Conservation (phyloP, 2,888 invertebrate genomes). For the Seira musarum region DNA sequence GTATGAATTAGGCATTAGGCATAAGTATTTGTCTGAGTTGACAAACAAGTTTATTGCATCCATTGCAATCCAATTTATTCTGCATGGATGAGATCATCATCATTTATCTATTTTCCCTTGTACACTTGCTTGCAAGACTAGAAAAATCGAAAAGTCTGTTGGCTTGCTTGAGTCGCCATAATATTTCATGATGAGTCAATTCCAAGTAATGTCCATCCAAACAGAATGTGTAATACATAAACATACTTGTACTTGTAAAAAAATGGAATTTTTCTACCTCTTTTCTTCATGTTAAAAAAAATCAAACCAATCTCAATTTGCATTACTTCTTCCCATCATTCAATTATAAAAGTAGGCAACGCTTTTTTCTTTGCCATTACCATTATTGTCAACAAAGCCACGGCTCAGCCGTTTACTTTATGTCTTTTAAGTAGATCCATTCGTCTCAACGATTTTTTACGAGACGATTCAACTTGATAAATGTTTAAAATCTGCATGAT, state of each 20-base stretch:
- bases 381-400: not conserved
- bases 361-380: not conserved
- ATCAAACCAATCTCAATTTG: too few relatives aligned
- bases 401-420: too few relatives aligned
- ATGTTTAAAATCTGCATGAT: too few relatives aligned
- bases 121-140: not conserved
- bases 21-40: too few relatives aligned
- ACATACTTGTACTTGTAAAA: not conserved
- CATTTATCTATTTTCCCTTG: not conserved
- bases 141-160: too few relatives aligned
- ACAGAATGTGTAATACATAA: not conserved
- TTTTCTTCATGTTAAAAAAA: not conserved
- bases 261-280: too few relatives aligned
- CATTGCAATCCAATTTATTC: not conserved
- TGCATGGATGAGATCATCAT: constrained; percentile 10
- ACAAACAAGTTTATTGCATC: too few relatives aligned
- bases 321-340: too few relatives aligned
- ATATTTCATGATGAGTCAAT: not conserved
- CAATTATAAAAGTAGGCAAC: constrained; percentile 15
- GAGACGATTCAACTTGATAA: too few relatives aligned
- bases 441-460: too few relatives aligned
- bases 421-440: too few relatives aligned
- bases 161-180: not conserved
- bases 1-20: too few relatives aligned
- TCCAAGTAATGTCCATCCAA: constrained; percentile 3